Evolutionary conservation across 2,113 vertebrate genomes (phyloP).

Genomic region (Paratilapia polleni): DNA sequence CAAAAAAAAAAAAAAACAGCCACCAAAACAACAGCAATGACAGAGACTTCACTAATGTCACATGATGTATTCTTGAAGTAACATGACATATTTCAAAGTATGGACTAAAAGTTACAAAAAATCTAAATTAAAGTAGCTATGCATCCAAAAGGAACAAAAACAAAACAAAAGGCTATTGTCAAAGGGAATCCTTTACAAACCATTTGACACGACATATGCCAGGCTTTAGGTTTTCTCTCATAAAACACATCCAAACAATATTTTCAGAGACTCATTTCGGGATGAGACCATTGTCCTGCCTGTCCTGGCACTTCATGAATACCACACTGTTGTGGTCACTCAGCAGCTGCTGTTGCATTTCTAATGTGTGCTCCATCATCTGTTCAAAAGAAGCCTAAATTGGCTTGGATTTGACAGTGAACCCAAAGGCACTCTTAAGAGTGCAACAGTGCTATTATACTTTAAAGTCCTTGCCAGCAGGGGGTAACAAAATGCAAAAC

Average conservation of each 20-base stretch:
- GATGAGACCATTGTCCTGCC: slow-evolving; percentile 52
- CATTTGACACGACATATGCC: slow-evolving; percentile 22
- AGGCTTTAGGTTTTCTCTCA: slow-evolving; percentile 39
- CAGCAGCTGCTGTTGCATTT: slow-evolving; percentile 66
- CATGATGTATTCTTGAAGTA: background rate
- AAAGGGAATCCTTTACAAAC: slow-evolving; percentile 13
- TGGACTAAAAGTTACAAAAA: background rate
- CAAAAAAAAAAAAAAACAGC: background rate
- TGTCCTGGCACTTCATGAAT: slow-evolving; percentile 53
- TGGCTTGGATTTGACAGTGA: slow-evolving; percentile 54
- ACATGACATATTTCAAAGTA: background rate
- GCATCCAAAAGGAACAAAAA: background rate
- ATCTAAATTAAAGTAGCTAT: background rate
- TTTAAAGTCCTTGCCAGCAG: slow-evolving; percentile 48
- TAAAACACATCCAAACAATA: slow-evolving; percentile 38
- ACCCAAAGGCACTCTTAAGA: slow-evolving; percentile 52
- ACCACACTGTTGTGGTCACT: slow-evolving; percentile 46
- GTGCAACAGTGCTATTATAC: slow-evolving; percentile 37
- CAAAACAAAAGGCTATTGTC: background rate
- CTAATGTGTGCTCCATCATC: slow-evolving; percentile 51
- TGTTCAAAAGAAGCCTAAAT: slow-evolving; percentile 56
- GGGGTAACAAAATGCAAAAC: slow-evolving; percentile 38
- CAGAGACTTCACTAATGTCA: background rate
- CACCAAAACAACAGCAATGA: background rate
- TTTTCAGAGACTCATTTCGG: slow-evolving; percentile 42